Evolutionary conservation across 2,888 invertebrate genomes (phyloP).

Genomic region (Lasioglossum morio): DNA sequence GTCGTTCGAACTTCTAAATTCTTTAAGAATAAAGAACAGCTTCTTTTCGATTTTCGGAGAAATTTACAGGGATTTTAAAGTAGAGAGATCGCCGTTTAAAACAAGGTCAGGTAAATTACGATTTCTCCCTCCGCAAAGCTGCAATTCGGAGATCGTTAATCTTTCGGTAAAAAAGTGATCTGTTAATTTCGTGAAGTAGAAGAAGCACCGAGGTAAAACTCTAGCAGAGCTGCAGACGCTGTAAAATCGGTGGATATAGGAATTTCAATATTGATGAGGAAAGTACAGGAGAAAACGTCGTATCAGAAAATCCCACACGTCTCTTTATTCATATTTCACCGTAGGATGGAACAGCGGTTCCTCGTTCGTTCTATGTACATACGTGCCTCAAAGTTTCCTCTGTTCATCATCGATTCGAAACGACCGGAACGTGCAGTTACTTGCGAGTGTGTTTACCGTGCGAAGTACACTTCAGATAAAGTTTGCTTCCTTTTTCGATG

Average conservation of each 20-base stretch:
- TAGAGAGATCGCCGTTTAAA: neutral
- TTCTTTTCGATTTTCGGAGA: neutral
- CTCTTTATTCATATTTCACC: constrained; percentile 33
- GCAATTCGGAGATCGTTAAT: neutral
- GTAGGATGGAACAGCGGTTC: constrained; percentile 16
- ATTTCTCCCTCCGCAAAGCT: neutral
- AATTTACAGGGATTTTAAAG: neutral
- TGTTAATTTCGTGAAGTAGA: neutral
- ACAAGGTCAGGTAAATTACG: neutral
- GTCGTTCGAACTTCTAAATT: neutral
- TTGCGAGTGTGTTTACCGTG: constrained; percentile 5
- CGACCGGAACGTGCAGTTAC: constrained; percentile 17
- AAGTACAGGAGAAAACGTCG: neutral
- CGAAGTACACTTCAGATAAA: constrained; percentile 1
- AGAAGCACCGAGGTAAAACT: neutral
- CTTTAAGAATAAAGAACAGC: neutral
- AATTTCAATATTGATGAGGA: constrained; percentile 23
- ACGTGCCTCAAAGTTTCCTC: constrained; percentile 38
- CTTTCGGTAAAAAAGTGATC: neutral
- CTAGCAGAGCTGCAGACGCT: neutral
- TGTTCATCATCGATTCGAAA: constrained; percentile 44
- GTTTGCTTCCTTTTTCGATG: constrained; percentile 15
- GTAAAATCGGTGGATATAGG: neutral
- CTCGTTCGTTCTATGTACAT: constrained; percentile 25
- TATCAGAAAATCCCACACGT: constrained; percentile 5